Percentiles rank a stretch among this genome's conserved stretches.
Conservation (phyloP, 2,888 invertebrate species). For the Ypsolopha scabrella region DNA sequence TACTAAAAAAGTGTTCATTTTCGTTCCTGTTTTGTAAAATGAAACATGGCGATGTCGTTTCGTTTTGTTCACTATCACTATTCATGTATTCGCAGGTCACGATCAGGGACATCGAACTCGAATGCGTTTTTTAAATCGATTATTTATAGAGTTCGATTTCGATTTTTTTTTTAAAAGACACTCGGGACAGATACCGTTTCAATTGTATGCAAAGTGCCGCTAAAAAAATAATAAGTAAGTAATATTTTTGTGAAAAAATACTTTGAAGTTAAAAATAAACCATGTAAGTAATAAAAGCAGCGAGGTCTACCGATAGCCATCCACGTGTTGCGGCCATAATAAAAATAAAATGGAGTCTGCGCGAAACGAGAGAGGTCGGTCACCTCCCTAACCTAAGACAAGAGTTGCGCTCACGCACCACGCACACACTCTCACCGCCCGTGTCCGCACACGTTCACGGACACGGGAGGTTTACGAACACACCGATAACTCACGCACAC, state of each 20-base stretch:
- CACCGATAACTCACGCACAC: constrained; percentile 26
- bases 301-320: constrained; percentile 32
- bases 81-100: constrained; percentile 60
- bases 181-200: too few relatives aligned
- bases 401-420: constrained; percentile 54
- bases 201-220: too few relatives aligned
- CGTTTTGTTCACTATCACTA: constrained; percentile 54
- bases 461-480: constrained; percentile 11
- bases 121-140: constrained; percentile 31
- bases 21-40: constrained; percentile 1
- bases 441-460: constrained; percentile 22
- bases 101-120: constrained; percentile 58
- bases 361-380: constrained; percentile 61
- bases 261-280: constrained; percentile 18
- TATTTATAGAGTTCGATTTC: constrained; percentile 27
- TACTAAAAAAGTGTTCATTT: neutral
- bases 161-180: too few relatives aligned
- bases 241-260: too few relatives aligned
- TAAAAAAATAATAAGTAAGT: too few relatives aligned
- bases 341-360: constrained; percentile 65
- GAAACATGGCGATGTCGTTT: neutral
- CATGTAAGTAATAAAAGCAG: constrained; percentile 43
- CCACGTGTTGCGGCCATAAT: constrained; percentile 61
- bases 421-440: constrained; percentile 26
- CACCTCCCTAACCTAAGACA: constrained; percentile 71